These are phyloP conservation scores for Oligia latruncula DNA, from an alignment of 2,888 invertebrate species.

Conservation along the genomic window DNA sequence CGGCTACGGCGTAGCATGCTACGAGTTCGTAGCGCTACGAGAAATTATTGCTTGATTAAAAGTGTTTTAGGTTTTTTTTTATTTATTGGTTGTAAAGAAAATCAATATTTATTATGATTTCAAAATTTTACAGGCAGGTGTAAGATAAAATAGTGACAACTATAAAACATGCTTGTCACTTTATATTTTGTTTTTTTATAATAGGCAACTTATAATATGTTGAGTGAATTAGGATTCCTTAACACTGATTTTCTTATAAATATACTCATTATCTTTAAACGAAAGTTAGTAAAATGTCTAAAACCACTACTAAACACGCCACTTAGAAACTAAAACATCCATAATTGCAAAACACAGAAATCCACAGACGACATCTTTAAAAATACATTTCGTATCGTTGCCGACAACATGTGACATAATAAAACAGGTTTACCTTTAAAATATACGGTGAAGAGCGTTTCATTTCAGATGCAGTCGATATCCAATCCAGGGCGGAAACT, in stretches of 20 bases:
- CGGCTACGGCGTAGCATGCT: constrained; percentile 59
- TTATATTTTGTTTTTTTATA: too few species aligned
- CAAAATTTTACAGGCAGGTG: too few species aligned
- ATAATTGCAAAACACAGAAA: constrained; percentile 30
- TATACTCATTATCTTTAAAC: neutral
- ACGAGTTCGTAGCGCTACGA: constrained; percentile 30
- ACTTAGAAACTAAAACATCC: neutral
- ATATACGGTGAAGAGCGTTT: constrained; percentile 64
- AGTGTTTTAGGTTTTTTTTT: constrained; percentile 3
- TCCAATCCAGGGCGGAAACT: constrained; percentile 69
- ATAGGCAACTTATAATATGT: too few species aligned
- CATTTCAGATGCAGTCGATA: constrained; percentile 73
- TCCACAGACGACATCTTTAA: constrained; percentile 41
- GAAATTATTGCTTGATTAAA: constrained; percentile 26
- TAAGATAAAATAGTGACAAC: neutral
- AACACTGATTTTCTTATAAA: neutral
- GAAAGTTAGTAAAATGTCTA: too few species aligned
- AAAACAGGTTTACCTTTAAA: constrained; percentile 68
- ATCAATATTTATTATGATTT: neutral
- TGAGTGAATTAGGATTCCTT: neutral
- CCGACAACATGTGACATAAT: constrained; percentile 60
- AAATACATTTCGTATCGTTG: constrained; percentile 50
- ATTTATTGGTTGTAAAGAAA: neutral
- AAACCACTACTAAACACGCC: neutral
- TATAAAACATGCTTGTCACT: neutral